phyloP scores from a whole-genome alignment of 2,113 vertebrate genomes.

The Cebidichthys violaceus region DNA sequence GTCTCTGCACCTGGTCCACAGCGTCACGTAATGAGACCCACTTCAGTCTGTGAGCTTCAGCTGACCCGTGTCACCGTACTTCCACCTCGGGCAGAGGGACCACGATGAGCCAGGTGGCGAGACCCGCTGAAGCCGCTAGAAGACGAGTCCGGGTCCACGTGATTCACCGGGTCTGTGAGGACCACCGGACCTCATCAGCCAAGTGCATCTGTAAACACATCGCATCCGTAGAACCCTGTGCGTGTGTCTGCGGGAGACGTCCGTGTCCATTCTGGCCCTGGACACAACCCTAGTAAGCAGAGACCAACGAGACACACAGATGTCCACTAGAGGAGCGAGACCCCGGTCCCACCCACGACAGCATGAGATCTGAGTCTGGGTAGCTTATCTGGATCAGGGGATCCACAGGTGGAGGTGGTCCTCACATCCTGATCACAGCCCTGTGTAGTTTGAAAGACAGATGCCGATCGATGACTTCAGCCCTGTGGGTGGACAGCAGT shows the following conservation, averaged over 20 bases:
- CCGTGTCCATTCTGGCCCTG: background rate
- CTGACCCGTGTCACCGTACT: background rate
- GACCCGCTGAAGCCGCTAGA: background rate
- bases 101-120: background rate
- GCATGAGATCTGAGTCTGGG: constrained; percentile 1
- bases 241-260: background rate
- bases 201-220: background rate
- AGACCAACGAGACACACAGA: background rate
- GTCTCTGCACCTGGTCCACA: no score
- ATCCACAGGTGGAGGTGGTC: background rate
- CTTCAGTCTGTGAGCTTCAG: no score
- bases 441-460: background rate
- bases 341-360: background rate
- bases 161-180: background rate
- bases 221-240: background rate
- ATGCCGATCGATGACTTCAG: background rate
- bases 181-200: background rate
- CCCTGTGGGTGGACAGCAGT: background rate
- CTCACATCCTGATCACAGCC: background rate
- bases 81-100: background rate
- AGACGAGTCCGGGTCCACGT: no score
- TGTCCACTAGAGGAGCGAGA: background rate
- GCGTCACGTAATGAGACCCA: no score
- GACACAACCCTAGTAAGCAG: background rate
- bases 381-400: background rate